Evolutionary conservation across 2,797 vertebrate genomes (phyloP).

Genomic region (Garrulus glandarius): DNA sequence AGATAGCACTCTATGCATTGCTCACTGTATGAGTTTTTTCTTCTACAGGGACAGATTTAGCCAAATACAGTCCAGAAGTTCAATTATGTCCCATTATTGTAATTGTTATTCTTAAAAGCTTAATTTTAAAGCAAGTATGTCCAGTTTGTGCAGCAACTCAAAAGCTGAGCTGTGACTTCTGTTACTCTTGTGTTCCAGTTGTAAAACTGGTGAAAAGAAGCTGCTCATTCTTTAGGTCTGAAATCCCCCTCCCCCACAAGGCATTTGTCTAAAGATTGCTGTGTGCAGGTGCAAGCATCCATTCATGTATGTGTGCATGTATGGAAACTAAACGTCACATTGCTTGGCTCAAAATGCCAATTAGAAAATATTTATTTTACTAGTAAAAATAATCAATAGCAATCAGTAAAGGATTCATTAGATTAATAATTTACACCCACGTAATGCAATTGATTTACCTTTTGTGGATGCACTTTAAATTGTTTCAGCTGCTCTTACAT

Average conservation of each 20-base stretch:
- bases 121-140: not conserved
- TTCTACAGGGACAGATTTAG: not conserved
- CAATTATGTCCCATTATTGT: not conserved
- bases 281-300: not conserved
- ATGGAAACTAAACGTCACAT: not conserved
- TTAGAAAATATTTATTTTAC: not conserved
- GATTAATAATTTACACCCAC: not conserved
- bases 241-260: rapidly evolving
- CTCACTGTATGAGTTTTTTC: not conserved
- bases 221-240: not conserved
- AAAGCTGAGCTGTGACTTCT: not conserved
- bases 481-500: not conserved
- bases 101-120: not conserved
- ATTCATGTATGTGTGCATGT: rapidly evolving
- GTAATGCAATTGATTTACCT: not conserved
- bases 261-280: not conserved
- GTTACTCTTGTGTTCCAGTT: not conserved
- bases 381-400: constrained; percentile 8
- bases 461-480: not conserved
- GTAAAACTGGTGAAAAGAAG: not conserved
- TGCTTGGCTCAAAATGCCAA: not conserved
- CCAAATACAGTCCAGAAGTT: not conserved
- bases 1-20: not conserved
- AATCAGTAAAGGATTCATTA: not conserved
- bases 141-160: not conserved